Base-by-base conservation (phyloP, 2,113 vertebrate species). In the Dipodomys ordii region DNA sequence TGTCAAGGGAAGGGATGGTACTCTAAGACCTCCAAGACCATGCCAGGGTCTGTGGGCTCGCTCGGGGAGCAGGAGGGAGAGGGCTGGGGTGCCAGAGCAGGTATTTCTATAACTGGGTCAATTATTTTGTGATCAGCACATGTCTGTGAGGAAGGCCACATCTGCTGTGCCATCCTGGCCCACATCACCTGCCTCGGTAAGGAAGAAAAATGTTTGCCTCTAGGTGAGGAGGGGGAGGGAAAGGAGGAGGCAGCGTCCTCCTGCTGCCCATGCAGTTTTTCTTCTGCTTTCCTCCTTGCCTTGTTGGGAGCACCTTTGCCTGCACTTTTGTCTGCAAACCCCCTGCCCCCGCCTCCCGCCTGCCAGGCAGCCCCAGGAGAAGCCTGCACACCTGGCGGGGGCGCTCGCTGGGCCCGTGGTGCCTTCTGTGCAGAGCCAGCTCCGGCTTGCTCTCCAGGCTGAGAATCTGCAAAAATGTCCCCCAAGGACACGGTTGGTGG, bases 71-170 rank as follows among this genome's bases (percentile, higher is more conserved):
- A 0, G 39, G 53, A 7, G 25, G 20, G 39, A 60, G 28, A 35
- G 32, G 53, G 46, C 72, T 23, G 0, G 30, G 72, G 27, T 0
- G 4, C 28, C 6, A 6, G 28, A 79, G 74, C 74, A 71, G 68
- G 85, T 64, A 44, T 93, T 64, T 96, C 94, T 90, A 74, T 90
- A 97, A 96, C 67, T 96, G 94, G 97, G 96, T 95, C 97, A 95
- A 78, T 96, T 94, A 80, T 96, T 91, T 94, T 96, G 94, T 92
- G 78, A 93, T 76, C 7, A 32, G 95, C 95, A 95, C 96, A 11
- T 83, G 77, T 84, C 96, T 78, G 95, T 94, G 92, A 96, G 89
- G 90, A 90, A 84, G 67, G 71, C 68, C 77, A 39, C 94, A 84
- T 64, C 96, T 96, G 95, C 92, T 76, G 72, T 32, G 4, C 60